Evolutionary conservation across 1,140 invertebrate species (phyloP).

Genomic region (Hermetia illucens): DNA sequence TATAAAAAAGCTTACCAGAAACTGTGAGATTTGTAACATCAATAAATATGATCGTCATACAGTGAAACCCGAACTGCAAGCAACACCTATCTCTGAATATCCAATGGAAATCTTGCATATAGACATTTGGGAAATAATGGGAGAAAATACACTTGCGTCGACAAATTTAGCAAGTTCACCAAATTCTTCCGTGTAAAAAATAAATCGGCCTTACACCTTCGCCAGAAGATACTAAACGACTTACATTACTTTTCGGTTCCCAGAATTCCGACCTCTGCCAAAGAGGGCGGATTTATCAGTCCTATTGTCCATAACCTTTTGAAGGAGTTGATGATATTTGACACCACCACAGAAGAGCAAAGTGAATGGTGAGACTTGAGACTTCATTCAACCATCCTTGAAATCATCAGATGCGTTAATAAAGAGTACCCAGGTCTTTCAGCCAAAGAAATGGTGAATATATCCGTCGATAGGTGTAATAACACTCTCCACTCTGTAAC

Average conservation of each 20-base stretch:
- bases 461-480: not conserved
- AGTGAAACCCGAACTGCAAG: not conserved
- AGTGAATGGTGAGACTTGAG: not conserved
- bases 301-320: not conserved
- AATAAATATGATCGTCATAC: conserved; percentile 2
- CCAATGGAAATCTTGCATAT: not conserved
- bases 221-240: not conserved
- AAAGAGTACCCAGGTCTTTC: not conserved
- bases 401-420: not conserved
- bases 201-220: not conserved
- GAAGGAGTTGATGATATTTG: not conserved
- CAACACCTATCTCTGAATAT: not conserved
- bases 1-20: not conserved
- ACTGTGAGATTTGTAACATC: not conserved
- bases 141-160: not conserved
- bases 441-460: not conserved
- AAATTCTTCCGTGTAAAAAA: not conserved
- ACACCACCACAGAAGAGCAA: not conserved
- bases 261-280: not conserved
- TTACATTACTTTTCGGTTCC: not conserved
- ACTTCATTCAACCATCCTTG: not conserved
- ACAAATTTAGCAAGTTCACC: not conserved
- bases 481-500: not conserved
- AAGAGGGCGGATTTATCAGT: not conserved
- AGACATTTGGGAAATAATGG: not conserved